Percentiles rank a stretch among this genome's conserved stretches.
Evolutionary conservation across 2,113 vertebrate genomes (phyloP).

Genomic region (Nipponia nippon): DNA sequence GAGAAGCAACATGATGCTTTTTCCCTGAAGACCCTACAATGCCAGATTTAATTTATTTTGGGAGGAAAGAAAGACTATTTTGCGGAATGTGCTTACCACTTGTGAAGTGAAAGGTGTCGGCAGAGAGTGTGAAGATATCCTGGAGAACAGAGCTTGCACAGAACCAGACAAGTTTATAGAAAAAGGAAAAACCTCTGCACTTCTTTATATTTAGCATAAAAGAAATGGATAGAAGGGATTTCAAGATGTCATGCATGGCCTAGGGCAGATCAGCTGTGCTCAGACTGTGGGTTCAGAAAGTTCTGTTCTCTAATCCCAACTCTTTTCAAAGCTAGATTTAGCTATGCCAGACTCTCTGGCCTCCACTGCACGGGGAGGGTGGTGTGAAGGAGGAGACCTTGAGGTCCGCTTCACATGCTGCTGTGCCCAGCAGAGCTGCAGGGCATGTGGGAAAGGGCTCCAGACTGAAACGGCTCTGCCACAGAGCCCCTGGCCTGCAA

Average conservation of each 20-base stretch:
- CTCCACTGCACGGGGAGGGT: fast-evolving
- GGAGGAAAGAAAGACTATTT: background rate
- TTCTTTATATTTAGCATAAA: background rate
- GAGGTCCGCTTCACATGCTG: fast-evolving
- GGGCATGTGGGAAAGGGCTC: background rate
- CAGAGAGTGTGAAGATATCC: background rate
- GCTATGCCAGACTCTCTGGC: background rate
- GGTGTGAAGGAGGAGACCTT: background rate
- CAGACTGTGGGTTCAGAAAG: background rate
- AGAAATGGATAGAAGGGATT: background rate
- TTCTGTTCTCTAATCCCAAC: background rate
- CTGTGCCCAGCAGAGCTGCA: background rate
- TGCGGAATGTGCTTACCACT: background rate
- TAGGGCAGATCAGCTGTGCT: background rate
- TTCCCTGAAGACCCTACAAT: background rate
- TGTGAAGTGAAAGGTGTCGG: background rate
- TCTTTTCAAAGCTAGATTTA: background rate
- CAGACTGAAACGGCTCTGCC: background rate
- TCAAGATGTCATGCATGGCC: background rate
- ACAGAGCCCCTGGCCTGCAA: background rate
- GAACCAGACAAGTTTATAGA: background rate
- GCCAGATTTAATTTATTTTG: background rate
- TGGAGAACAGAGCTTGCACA: background rate
- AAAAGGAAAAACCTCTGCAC: background rate
- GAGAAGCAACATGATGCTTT: background rate